Conservation (phyloP, 1,140 invertebrate species). For the Cydia splendana region DNA sequence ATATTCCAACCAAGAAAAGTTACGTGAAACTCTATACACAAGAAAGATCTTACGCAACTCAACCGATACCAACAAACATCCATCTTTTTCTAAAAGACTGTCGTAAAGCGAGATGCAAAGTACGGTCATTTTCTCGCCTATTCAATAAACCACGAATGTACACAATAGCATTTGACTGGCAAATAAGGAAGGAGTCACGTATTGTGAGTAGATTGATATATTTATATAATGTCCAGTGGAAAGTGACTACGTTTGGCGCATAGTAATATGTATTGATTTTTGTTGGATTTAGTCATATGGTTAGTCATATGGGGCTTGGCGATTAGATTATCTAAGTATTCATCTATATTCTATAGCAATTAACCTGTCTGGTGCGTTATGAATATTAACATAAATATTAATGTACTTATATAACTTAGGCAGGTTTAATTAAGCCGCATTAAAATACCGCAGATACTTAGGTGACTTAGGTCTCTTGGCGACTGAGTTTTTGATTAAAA, state of each 20-base stretch:
- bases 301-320: slow-evolving; percentile 23
- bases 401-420: too few relatives aligned
- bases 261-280: slow-evolving; percentile 25
- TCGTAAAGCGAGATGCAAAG: not conserved
- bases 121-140: not conserved
- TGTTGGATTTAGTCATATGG: slow-evolving; percentile 4
- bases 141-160: slow-evolving; percentile 5
- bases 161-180: slow-evolving; percentile 12
- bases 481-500: too few relatives aligned
- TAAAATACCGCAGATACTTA: too few relatives aligned
- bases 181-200: slow-evolving; percentile 29
- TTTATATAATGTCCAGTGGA: slow-evolving; percentile 27
- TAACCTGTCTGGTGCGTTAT: not conserved
- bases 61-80: not conserved
- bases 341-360: not conserved
- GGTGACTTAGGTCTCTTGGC: too few relatives aligned
- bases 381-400: not conserved
- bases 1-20: slow-evolving; percentile 2
- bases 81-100: not conserved
- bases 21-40: not conserved
- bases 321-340: slow-evolving; percentile 3
- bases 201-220: slow-evolving; percentile 23
- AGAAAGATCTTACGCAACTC: slow-evolving; percentile 14
- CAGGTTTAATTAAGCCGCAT: too few relatives aligned
- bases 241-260: slow-evolving; percentile 15